Evolutionary conservation across 2,113 vertebrate species (phyloP).

Genomic region (Mobula birostris): DNA sequence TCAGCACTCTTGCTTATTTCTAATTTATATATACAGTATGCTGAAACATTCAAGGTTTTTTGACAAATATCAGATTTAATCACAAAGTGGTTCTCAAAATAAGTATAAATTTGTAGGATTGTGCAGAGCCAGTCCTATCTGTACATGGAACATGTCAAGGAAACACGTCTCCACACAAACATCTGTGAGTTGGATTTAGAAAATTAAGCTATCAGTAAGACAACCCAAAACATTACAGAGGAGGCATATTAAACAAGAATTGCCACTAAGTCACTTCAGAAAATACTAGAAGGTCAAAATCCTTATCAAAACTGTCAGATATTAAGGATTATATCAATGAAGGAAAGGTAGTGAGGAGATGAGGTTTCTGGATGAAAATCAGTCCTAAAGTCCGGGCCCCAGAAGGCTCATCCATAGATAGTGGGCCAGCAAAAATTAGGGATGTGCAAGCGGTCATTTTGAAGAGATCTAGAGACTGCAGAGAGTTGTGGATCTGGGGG

Average conservation of each 20-base stretch:
- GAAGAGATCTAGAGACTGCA: not conserved
- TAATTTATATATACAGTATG: not conserved
- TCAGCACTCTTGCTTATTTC: not conserved
- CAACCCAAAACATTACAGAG: not conserved
- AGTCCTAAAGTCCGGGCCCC: not conserved
- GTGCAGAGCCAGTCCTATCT: not conserved
- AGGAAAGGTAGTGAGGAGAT: not conserved
- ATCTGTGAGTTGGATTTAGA: no score
- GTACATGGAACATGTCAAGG: not conserved
- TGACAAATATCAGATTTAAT: slow-evolving; percentile 2
- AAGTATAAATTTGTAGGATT: not conserved
- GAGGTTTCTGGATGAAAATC: not conserved
- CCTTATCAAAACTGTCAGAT: not conserved
- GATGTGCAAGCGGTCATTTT: not conserved
- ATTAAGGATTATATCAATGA: not conserved
- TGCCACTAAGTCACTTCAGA: not conserved
- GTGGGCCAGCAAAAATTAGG: no score
- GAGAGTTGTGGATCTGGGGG: not conserved
- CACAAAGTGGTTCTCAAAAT: not conserved
- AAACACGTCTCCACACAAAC: not conserved
- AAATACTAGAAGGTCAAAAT: not conserved
- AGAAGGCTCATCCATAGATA: no score
- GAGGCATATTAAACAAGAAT: not conserved
- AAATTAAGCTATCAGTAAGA: not conserved
- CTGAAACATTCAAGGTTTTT: not conserved